Percentiles rank a stretch among this genome's conserved stretches.
phyloP scores from a whole-genome alignment of 2,888 invertebrate genomes.

The Sinhomidia bicolor region DNA sequence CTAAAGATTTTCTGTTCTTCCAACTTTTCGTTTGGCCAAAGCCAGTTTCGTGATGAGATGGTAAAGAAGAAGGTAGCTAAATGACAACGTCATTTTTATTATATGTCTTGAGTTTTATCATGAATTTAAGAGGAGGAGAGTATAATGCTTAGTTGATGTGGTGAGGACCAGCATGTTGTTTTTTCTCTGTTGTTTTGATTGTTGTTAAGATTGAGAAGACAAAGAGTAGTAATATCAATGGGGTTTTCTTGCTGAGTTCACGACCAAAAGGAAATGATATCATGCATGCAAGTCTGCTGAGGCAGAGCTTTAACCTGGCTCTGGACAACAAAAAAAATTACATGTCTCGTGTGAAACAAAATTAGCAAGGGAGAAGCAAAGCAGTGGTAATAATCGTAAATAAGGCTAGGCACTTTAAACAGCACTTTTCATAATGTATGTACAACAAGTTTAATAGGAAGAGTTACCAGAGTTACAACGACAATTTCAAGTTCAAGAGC shows the following conservation, averaged over 20 bases:
- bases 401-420: background rate
- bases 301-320: background rate
- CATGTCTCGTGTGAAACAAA: background rate
- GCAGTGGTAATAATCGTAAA: background rate
- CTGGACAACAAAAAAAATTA: background rate
- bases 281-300: background rate
- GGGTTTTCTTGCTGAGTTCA: background rate
- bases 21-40: background rate
- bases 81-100: conserved; percentile 13
- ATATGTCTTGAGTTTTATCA: background rate
- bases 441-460: background rate
- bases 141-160: background rate
- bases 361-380: background rate
- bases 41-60: background rate
- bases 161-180: background rate
- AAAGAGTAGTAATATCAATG: background rate
- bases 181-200: background rate
- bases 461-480: background rate
- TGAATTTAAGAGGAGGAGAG: background rate
- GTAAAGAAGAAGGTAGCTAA: background rate
- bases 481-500: conserved; percentile 34
- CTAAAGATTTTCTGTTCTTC: background rate
- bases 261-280: background rate
- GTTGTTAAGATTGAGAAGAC: background rate
- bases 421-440: background rate